phyloP scores from a whole-genome alignment of 2,113 vertebrate genomes.

The Toxostoma redivivum region DNA sequence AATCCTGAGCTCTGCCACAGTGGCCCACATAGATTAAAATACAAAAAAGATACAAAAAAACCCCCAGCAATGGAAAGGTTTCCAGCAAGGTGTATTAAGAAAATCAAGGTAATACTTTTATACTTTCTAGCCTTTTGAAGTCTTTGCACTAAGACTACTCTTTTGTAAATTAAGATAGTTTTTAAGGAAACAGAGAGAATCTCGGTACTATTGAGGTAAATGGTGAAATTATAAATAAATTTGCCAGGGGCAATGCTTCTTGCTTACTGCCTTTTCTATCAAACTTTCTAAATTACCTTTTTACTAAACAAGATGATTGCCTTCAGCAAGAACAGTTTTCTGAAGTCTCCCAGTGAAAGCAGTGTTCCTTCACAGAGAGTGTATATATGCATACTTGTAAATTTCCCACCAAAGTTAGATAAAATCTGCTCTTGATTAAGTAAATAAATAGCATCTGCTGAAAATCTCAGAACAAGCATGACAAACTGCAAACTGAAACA shows the following conservation, averaged over 20 bases:
- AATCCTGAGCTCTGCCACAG: conserved; percentile 69
- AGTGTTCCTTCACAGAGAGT: not conserved
- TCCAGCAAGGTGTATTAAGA: not conserved
- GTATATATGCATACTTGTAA: not conserved
- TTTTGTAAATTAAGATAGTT: not conserved
- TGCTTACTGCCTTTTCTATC: not conserved
- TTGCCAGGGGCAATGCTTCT: not conserved
- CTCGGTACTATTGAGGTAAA: not conserved
- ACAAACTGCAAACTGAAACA: not conserved
- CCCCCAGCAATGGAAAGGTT: not conserved
- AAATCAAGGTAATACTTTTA: not conserved
- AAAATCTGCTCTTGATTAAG: conserved; percentile 30
- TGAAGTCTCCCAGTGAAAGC: not conserved
- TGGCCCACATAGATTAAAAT: conserved; percentile 22
- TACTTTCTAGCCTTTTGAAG: not conserved
- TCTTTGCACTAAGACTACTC: not conserved
- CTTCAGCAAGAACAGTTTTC: not conserved
- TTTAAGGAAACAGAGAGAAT: not conserved
- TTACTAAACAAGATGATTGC: not conserved
- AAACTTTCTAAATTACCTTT: not conserved
- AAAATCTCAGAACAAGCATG: not conserved
- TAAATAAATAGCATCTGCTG: conserved; percentile 35
- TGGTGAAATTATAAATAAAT: not conserved
- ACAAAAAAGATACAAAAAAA: not conserved
- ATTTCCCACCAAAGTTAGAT: conserved; percentile 51